These are phyloP conservation scores for Selenia dentaria DNA, from an alignment of 2,888 invertebrate species.

Conservation along the genomic window DNA sequence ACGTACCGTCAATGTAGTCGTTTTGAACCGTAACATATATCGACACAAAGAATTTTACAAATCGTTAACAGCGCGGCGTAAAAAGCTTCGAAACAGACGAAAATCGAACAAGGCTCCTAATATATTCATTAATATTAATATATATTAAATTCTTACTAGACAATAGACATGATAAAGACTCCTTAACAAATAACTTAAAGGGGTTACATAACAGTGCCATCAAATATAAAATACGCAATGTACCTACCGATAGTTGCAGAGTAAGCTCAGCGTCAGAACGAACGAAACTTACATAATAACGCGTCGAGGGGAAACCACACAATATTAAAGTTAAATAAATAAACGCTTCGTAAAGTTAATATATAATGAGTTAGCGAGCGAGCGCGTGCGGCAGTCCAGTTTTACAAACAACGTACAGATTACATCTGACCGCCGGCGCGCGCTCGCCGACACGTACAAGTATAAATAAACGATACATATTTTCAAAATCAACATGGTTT, in stretches of 20 bases:
- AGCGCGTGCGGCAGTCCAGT: constrained; percentile 45
- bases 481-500: constrained; percentile 73
- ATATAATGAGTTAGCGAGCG: constrained; percentile 4
- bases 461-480: constrained; percentile 29
- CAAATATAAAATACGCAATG: constrained; percentile 75
- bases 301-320: constrained; percentile 5
- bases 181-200: constrained; percentile 82
- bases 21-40: constrained; percentile 63
- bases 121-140: constrained; percentile 67
- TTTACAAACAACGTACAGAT: constrained; percentile 72
- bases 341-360: constrained; percentile 8
- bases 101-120: constrained; percentile 77
- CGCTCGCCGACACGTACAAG: constrained; percentile 15
- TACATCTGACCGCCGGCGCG: constrained; percentile 63
- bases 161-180: constrained; percentile 82
- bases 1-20: constrained; percentile 52
- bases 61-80: constrained; percentile 65
- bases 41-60: constrained; percentile 48
- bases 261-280: constrained; percentile 74
- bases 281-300: constrained; percentile 32
- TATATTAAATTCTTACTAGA: constrained; percentile 82
- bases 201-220: constrained; percentile 79
- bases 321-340: constrained; percentile 29
- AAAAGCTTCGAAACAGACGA: constrained; percentile 73
- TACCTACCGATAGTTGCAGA: constrained; percentile 68